Percentiles rank a stretch among this genome's conserved stretches.
Conservation (phyloP, 2,797 vertebrate genomes). For the Chanos chanos region DNA sequence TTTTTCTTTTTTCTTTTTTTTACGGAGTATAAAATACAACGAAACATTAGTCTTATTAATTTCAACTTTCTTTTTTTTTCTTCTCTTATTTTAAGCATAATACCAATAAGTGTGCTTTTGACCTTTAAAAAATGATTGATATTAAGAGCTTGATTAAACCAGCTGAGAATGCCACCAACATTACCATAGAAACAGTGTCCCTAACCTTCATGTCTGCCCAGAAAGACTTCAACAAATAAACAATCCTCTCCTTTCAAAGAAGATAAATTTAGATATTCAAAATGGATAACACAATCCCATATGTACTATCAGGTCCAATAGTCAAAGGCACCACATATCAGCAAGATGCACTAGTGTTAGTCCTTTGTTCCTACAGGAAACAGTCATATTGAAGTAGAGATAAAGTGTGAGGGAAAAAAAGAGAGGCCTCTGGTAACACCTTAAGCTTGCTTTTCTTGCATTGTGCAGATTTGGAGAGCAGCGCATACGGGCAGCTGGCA, state of each 20-base stretch:
- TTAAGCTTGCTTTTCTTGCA: constrained; percentile 34
- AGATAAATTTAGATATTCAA: constrained; percentile 27
- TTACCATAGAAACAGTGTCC: constrained; percentile 11
- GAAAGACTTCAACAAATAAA: no score
- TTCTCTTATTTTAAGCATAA: constrained; percentile 62
- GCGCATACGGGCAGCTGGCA: constrained; percentile 25
- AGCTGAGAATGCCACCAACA: constrained; percentile 43
- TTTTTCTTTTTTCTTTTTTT: background rate
- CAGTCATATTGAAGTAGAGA: constrained; percentile 31
- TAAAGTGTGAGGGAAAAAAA: constrained; percentile 52
- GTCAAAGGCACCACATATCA: no score
- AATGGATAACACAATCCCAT: no score
- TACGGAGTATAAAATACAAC: background rate
- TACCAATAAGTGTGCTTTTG: constrained; percentile 62
- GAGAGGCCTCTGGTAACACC: constrained; percentile 23
- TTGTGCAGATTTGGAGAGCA: constrained; percentile 50
- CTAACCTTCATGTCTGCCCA: no score
- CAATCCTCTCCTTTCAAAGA: no score
- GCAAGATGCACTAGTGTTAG: no score
- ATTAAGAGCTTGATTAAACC: constrained; percentile 53
- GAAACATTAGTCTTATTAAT: background rate
- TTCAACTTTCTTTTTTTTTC: constrained; percentile 24
- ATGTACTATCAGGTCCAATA: no score
- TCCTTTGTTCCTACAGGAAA: background rate
- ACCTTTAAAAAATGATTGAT: constrained; percentile 62